A percentile compares a stretch with the other conserved stretches of the same genome.
phyloP scores from a whole-genome alignment of 1,140 invertebrate species.

The Hetaerina americana region DNA sequence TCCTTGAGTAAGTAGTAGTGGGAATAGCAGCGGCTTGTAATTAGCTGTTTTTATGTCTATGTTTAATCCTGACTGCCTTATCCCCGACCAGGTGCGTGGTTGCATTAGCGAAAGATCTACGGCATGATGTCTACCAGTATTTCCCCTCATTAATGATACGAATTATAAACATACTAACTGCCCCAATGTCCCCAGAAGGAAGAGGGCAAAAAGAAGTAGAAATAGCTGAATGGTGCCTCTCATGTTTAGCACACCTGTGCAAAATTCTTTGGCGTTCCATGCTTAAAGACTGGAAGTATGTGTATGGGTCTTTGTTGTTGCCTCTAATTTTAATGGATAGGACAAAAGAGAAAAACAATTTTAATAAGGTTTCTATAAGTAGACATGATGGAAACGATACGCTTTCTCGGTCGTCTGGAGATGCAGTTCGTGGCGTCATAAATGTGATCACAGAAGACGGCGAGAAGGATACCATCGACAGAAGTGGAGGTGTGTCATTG shows the following conservation, averaged over 20 bases:
- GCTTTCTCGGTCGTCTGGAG: neutral
- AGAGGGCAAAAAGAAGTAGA: constrained; percentile 62
- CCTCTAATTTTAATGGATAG: neutral
- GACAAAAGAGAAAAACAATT: neutral
- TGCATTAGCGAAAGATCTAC: constrained; percentile 70
- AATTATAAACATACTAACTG: constrained; percentile 50
- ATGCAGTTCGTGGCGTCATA: neutral
- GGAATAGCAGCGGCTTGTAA: constrained; percentile 12
- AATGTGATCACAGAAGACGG: neutral
- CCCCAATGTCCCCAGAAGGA: neutral
- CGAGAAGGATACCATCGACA: neutral
- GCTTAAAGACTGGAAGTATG: constrained; percentile 58
- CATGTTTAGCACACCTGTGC: constrained; percentile 74
- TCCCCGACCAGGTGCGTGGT: constrained; percentile 68
- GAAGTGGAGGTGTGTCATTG: neutral
- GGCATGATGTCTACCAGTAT: constrained; percentile 72
- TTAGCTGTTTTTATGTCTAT: too few species aligned
- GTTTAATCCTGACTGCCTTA: too few species aligned
- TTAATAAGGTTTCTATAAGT: constrained; percentile 41
- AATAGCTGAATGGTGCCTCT: constrained; percentile 67
- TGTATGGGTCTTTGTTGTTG: constrained; percentile 41
- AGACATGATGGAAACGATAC: constrained; percentile 31
- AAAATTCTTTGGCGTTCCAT: constrained; percentile 74
- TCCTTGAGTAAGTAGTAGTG: constrained; percentile 76
- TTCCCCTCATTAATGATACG: constrained; percentile 56